phyloP scores from a whole-genome alignment of 2,888 invertebrate genomes.

The Globia sparganii region DNA sequence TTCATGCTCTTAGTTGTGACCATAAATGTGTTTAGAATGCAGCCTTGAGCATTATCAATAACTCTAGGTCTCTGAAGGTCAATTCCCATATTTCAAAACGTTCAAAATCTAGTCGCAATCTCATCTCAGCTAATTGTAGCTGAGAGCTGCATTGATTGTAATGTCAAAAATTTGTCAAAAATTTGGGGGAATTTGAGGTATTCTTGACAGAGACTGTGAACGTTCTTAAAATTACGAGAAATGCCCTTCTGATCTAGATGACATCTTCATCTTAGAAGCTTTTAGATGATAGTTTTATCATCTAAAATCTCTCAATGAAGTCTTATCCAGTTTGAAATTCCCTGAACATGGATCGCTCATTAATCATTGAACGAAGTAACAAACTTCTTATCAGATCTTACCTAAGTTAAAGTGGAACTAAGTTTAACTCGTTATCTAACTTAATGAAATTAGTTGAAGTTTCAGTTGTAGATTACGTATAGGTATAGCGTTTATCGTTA shows the following conservation, averaged over 20 bases:
- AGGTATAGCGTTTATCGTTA: conserved; percentile 33
- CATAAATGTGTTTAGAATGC: too few relatives aligned
- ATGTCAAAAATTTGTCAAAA: too few relatives aligned
- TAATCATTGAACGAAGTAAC: conserved; percentile 46
- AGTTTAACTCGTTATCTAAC: conserved; percentile 45
- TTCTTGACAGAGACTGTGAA: background rate
- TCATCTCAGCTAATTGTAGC: too few relatives aligned
- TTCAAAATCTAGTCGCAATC: too few relatives aligned
- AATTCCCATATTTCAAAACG: too few relatives aligned
- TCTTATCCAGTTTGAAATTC: conserved; percentile 3
- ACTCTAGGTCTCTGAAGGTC: too few relatives aligned
- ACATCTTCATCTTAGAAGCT: too few relatives aligned
- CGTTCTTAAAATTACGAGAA: background rate
- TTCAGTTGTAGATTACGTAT: conserved; percentile 35
- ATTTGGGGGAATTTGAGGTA: too few relatives aligned
- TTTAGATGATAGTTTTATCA: background rate
- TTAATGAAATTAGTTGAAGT: conserved; percentile 57
- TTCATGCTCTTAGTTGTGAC: too few relatives aligned
- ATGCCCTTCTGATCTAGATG: background rate
- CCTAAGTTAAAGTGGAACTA: conserved; percentile 52
- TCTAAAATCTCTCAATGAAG: background rate
- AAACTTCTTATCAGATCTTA: conserved; percentile 53
- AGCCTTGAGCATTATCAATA: too few relatives aligned
- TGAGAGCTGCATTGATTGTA: too few relatives aligned
- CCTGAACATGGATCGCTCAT: conserved; percentile 23